Evolutionary conservation across 2,113 vertebrate genomes (phyloP), one percentile per base, ranked within the genome.

Genomic region (Rhinoderma darwinii): DNA sequence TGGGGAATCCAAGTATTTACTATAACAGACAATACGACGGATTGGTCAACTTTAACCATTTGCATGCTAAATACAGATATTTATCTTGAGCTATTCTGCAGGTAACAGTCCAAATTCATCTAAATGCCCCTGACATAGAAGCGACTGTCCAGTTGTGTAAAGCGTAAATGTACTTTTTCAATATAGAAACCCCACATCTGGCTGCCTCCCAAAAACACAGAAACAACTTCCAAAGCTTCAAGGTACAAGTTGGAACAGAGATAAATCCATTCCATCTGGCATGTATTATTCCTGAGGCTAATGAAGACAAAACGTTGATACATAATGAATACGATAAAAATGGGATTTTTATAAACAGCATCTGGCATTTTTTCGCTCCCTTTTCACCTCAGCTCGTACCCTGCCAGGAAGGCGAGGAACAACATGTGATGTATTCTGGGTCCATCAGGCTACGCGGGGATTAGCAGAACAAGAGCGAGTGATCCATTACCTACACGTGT

Each of bases 301-400:
- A 75, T 87, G 63, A 87, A 87, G 86, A 87, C 78, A 87, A 87
- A 87, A 87, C 37, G 70, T 27, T 82, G 79, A 87, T 82, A 82
- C 86, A 82, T 74, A 87, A 87, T 82, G 78, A 87, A 87, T 39
- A 82, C 86, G 74, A 87, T 75, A 87, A 75, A 80, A 82, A 27
- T 17, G 44, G 63, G 77, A 72, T 61, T 87, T 83, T 74, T 82
- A 87, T 82, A 87, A 82, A 87, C 78, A 74, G 78, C 86, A 82
- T 87, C 86, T 87, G 86, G 86, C 79, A 82, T 43, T 82, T 82
- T 18, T 75, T 54, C n/a, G 54, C 86, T 87, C 37, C 80, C 79
- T 74, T 75, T 75, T 82, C 78, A 87, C 86, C 86, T 82, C 79
- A 35, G 74, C 76, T 41, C 17, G 22, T 27, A 9, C 66, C 72